Evolutionary conservation across 2,888 invertebrate genomes (phyloP).

Genomic region (Agrotis segetum): DNA sequence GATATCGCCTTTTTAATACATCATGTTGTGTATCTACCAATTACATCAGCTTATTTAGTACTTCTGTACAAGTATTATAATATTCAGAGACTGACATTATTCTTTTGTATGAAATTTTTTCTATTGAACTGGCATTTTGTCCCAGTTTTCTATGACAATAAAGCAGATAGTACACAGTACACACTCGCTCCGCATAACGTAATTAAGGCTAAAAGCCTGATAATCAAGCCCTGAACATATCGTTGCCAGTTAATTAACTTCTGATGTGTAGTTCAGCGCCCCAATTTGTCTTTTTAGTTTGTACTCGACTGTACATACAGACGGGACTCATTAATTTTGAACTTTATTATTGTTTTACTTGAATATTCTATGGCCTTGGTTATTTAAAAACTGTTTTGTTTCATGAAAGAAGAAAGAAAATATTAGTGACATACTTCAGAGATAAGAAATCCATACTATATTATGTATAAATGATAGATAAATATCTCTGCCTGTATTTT

Average conservation of each 20-base stretch:
- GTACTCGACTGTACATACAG: not conserved
- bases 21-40: not conserved
- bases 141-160: not conserved
- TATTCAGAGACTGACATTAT: not conserved
- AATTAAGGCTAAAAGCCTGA: slow-evolving; percentile 36
- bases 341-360: slow-evolving; percentile 1
- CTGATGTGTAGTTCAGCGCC: slow-evolving; percentile 9
- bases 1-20: slow-evolving; percentile 20
- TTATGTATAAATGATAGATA: too few species aligned
- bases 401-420: too few species aligned
- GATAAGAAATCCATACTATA: too few species aligned
- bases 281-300: slow-evolving; percentile 13
- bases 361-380: not conserved
- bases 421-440: too few species aligned
- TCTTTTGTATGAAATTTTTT: not conserved
- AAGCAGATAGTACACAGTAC: not conserved
- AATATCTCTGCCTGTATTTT: too few species aligned
- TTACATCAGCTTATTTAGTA: not conserved
- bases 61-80: not conserved
- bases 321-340: not conserved
- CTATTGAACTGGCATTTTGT: not conserved
- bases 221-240: slow-evolving; percentile 21
- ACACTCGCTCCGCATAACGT: not conserved
- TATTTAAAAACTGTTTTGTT: not conserved
- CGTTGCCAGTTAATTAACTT: slow-evolving; percentile 36